These are phyloP conservation scores for Protodeltote pygarga DNA, from an alignment of 2,888 invertebrate genomes.

Conservation along the genomic window DNA sequence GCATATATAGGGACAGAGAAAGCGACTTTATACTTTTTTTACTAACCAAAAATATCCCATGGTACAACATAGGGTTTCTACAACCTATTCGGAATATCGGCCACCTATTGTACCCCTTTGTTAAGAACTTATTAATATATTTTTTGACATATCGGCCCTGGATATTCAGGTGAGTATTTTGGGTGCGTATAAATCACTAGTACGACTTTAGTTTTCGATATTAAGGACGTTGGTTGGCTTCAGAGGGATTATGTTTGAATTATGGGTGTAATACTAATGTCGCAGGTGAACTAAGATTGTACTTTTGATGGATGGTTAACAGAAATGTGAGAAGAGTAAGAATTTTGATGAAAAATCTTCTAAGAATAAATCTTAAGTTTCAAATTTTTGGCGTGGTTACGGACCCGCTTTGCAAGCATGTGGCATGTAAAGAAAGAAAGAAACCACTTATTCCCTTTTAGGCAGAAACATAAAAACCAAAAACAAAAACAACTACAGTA, in stretches of 20 bases:
- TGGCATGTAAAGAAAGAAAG: no score
- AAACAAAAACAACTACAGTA: no score
- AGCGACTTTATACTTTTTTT: not conserved
- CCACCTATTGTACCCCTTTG: constrained; percentile 59
- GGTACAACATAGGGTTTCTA: not conserved
- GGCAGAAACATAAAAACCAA: no score
- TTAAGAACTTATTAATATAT: constrained; percentile 57
- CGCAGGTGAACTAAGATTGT: constrained; percentile 7
- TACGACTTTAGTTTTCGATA: constrained; percentile 41
- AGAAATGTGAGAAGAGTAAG: no score
- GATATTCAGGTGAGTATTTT: constrained; percentile 38
- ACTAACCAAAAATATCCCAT: not conserved
- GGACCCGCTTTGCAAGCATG: no score
- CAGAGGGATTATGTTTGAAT: constrained; percentile 46
- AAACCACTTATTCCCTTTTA: no score
- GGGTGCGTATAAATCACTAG: constrained; percentile 44
- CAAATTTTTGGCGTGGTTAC: no score
- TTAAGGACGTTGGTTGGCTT: constrained; percentile 28
- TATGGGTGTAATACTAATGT: constrained; percentile 38
- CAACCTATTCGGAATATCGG: constrained; percentile 51
- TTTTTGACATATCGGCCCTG: constrained; percentile 53
- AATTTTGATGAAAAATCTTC: no score
- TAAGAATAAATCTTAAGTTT: no score
- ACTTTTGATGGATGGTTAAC: constrained; percentile 8
- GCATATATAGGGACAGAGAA: no score